Percentiles rank a stretch among this genome's conserved stretches.
Evolutionary conservation across 2,797 vertebrate genomes (phyloP).

Genomic region (Erithacus rubecula): DNA sequence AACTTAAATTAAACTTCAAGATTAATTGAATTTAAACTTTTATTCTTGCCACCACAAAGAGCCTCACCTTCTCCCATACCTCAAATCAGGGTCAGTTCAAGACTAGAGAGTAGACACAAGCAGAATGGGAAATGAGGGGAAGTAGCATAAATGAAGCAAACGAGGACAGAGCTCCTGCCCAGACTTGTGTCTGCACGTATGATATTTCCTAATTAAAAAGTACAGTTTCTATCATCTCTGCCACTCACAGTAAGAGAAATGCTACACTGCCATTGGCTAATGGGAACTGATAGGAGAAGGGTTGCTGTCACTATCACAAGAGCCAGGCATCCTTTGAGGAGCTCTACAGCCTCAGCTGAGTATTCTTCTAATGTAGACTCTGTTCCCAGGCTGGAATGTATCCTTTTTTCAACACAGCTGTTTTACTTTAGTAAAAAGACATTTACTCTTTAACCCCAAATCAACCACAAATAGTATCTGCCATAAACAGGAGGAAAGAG

Average conservation of each 20-base stretch:
- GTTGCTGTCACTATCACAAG: not conserved
- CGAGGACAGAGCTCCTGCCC: not conserved
- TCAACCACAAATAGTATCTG: not conserved
- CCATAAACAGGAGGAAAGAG: not conserved
- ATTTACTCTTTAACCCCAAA: not conserved
- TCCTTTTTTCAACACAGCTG: not conserved
- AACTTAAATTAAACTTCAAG: not conserved
- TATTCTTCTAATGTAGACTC: not conserved
- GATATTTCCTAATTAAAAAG: conserved; percentile 16
- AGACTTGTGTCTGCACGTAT: not conserved
- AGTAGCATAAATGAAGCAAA: not conserved
- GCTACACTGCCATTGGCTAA: not conserved
- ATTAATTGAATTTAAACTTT: not conserved
- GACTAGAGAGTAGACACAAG: not conserved
- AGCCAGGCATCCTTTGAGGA: not conserved
- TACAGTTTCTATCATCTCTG: not conserved
- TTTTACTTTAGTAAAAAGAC: not conserved
- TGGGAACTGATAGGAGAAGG: not conserved
- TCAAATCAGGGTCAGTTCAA: not conserved
- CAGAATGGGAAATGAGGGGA: conserved; percentile 9
- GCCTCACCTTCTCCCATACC: not conserved
- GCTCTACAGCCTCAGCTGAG: not conserved
- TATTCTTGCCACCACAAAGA: not conserved
- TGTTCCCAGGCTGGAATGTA: not conserved
- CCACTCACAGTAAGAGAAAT: not conserved